Base-by-base conservation (phyloP, 2,797 vertebrate genomes). In the Australoheros facetus region DNA sequence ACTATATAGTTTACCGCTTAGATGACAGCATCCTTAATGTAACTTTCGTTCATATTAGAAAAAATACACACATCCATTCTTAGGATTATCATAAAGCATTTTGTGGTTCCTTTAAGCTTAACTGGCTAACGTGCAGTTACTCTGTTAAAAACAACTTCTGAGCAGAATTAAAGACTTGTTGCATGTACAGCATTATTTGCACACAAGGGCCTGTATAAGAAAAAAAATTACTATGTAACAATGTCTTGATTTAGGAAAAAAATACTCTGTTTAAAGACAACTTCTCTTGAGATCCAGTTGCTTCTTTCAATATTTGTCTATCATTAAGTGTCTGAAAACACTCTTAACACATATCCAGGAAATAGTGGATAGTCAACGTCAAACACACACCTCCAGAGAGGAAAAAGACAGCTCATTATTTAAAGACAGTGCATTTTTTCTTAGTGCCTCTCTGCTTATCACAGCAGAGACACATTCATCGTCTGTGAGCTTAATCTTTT, bases 381-480 rank as follows among this genome's bases (percentile, higher is more conserved):
- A 55, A 53, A 72, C 16, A 42, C 88, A 85, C 81, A 83, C 83
- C 92, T 86, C 82, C 80, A 85, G 66, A 91, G 83, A 80, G 85
- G 88, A 85, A 80, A 87, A 83, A 26, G 78, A 81, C 26, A 93
- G 92, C 91, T 95, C 95, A 90, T 90, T 92, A 91, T 95, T 94
- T 96, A 96, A 91, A 97, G 96, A 96, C 92, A 93, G 95, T 96
- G 96, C 95, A 95, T 96, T 95, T 96, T 95, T 95, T 96, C 94
- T 97, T 95, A 95, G 95, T 96, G 96, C 95, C 95, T 95, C 95
- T 94, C 94, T 90, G 96, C 96, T 97, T 96, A 96, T 96, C 96
- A 96, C 95, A 97, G 96, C 96, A 97, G 95, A 95, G 96, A 96
- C 96, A 95, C 94, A 96, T 95, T 96, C 55, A 72, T 89, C 82